Evolutionary conservation across 2,888 invertebrate species (phyloP).

Genomic region (Leptinotarsa juncta): DNA sequence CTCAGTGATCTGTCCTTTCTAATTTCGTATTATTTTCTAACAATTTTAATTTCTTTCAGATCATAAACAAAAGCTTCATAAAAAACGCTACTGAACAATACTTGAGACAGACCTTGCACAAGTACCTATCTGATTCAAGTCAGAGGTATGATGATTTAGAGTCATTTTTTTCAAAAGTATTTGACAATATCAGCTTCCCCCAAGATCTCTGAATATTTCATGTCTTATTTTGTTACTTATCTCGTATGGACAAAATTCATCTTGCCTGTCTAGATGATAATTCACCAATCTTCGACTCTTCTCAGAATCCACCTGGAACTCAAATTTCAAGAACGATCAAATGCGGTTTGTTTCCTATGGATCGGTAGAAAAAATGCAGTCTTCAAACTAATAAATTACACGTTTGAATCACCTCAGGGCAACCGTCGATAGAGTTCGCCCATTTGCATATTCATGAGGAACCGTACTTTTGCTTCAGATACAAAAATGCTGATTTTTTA

Average conservation of each 20-base stretch:
- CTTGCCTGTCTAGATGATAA: not conserved
- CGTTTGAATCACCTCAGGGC: slow-evolving; percentile 46
- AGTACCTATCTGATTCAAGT: no score
- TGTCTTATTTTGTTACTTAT: not conserved
- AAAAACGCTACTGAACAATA: no score
- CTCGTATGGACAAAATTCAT: not conserved
- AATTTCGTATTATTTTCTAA: no score
- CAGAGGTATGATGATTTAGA: no score
- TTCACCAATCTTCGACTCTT: not conserved
- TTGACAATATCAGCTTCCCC: no score
- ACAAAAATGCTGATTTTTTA: slow-evolving; percentile 48
- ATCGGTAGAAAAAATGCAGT: slow-evolving; percentile 46
- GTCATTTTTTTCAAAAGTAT: no score
- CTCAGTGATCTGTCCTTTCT: no score
- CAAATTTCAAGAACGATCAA: slow-evolving; percentile 17
- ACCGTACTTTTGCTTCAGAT: slow-evolving; percentile 45
- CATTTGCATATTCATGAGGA: slow-evolving; percentile 55
- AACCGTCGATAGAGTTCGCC: slow-evolving; percentile 53
- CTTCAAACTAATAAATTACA: slow-evolving; percentile 52
- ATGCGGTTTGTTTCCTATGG: slow-evolving; percentile 40
- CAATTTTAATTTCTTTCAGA: no score
- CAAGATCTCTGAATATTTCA: no score
- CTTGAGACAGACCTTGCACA: no score
- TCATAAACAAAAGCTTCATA: no score
- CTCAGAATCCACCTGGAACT: slow-evolving; percentile 7